Conservation (phyloP, 2,888 invertebrate species). For the Phortica okadai region DNA sequence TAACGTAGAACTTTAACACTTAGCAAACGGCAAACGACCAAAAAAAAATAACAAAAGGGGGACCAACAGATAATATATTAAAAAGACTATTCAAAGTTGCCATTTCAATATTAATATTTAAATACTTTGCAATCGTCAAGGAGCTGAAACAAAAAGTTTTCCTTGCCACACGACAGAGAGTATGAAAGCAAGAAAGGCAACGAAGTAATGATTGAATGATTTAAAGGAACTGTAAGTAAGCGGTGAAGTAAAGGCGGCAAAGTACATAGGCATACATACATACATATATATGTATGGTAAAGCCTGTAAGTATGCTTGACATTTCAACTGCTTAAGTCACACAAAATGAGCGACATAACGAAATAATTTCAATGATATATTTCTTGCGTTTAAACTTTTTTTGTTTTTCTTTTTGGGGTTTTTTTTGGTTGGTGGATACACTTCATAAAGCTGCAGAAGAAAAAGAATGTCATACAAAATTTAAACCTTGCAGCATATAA, state of each 20-base stretch:
- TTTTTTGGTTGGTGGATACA: not conserved
- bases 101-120: slow-evolving; percentile 45
- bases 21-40: not conserved
- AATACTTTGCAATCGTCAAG: slow-evolving; percentile 43
- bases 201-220: not conserved
- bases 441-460: not conserved
- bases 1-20: slow-evolving; percentile 10
- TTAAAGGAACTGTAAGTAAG: slow-evolving; percentile 1
- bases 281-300: not conserved
- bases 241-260: not conserved
- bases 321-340: slow-evolving; percentile 26
- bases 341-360: not conserved
- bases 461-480: not conserved
- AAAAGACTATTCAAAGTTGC: slow-evolving; percentile 49
- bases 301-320: slow-evolving; percentile 13
- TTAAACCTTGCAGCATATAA: not conserved
- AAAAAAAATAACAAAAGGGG: not conserved
- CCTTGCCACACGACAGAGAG: not conserved
- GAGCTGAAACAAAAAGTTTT: not conserved
- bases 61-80: slow-evolving; percentile 1
- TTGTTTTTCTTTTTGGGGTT: not conserved
- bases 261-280: not conserved
- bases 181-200: not conserved
- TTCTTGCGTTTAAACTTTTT: not conserved
- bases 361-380: not conserved